Conservation (phyloP, 2,888 invertebrate species). For the Calameuta filiformis region DNA sequence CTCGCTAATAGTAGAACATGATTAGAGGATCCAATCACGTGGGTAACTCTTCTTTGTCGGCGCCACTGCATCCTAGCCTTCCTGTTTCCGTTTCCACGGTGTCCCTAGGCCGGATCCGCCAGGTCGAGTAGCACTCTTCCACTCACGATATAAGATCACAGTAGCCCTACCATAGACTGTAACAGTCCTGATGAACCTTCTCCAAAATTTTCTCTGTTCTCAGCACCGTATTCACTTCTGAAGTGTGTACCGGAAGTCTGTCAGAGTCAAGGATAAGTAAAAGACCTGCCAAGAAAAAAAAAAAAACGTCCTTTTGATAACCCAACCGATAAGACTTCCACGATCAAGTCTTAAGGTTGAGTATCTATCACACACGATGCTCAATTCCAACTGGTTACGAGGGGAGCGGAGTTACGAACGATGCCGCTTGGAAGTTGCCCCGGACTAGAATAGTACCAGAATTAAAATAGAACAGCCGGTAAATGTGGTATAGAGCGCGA, state of each 20-base stretch:
- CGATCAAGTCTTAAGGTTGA: constrained; percentile 16
- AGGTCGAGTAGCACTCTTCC: background rate
- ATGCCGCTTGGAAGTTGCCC: constrained; percentile 9
- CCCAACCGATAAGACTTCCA: background rate
- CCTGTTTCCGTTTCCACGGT: background rate
- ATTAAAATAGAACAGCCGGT: constrained; percentile 43
- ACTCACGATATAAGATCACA: background rate
- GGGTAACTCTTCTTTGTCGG: constrained; percentile 57
- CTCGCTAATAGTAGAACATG: constrained; percentile 60
- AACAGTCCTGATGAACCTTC: background rate
- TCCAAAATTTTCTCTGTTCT: background rate
- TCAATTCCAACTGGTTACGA: constrained; percentile 46
- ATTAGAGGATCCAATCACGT: constrained; percentile 62
- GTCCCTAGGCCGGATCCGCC: background rate
- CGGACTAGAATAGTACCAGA: constrained; percentile 46
- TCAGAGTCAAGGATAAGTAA: background rate
- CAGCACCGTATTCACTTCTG: background rate
- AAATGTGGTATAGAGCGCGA: constrained; percentile 8
- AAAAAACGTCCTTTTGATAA: background rate
- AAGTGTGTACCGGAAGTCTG: background rate
- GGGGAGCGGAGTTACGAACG: constrained; percentile 27
- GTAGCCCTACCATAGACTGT: background rate
- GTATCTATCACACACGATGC: constrained; percentile 54
- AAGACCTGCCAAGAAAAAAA: background rate
- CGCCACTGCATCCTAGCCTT: constrained; percentile 61